Conservation (phyloP, 2,888 invertebrate species). For the Dione juno region DNA sequence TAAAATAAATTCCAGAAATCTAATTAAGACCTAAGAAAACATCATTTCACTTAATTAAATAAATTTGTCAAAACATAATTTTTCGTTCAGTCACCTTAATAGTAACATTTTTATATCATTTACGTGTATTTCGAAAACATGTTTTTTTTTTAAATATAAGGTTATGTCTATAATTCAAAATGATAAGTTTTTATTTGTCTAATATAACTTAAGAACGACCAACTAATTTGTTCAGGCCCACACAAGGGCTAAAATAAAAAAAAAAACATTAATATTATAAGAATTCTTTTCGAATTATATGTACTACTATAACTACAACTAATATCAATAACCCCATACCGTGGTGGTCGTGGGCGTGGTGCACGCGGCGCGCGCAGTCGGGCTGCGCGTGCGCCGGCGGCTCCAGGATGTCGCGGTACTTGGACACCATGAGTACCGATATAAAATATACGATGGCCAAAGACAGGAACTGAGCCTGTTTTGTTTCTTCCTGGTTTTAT, state of each 20-base stretch:
- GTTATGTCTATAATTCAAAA: no score
- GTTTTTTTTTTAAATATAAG: no score
- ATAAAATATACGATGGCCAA: conserved; percentile 99
- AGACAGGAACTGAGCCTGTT: conserved; percentile 99
- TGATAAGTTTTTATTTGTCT: no score
- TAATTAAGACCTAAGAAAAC: neutral
- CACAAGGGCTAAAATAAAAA: no score
- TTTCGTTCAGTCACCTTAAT: neutral
- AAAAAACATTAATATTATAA: no score
- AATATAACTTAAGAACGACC: no score
- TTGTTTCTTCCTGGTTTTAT: conserved; percentile 96
- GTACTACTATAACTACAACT: neutral
- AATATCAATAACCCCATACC: conserved; percentile 56
- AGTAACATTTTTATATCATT: no score
- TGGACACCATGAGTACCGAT: conserved; percentile 99
- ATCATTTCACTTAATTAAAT: neutral
- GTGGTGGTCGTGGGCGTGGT: conserved; percentile 76
- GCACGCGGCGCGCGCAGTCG: conserved; percentile 65
- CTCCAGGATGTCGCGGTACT: conserved; percentile 99
- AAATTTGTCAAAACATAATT: neutral
- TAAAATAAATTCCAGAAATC: neutral
- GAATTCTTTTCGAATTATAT: no score
- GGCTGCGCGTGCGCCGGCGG: conserved; percentile 89
- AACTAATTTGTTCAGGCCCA: no score
- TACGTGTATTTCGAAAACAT: no score